Conservation (phyloP, 2,797 vertebrate genomes). For the Thamnophis elegans region DNA sequence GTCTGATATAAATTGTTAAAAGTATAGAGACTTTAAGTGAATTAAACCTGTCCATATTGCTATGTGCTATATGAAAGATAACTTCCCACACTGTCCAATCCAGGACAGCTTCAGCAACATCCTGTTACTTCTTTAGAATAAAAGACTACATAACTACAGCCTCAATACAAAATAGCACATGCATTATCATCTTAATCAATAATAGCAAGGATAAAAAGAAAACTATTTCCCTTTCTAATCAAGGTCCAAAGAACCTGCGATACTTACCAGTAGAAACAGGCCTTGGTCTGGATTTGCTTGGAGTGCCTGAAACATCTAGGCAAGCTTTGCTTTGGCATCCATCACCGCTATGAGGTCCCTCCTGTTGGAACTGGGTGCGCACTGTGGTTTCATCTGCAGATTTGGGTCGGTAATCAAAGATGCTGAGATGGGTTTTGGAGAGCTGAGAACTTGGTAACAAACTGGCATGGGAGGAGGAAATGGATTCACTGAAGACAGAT, state of each 20-base stretch:
- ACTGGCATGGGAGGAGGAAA: conserved; percentile 80
- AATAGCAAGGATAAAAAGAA: neutral
- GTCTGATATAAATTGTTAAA: neutral
- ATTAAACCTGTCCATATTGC: neutral
- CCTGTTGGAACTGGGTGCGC: conserved; percentile 70
- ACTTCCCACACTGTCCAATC: neutral
- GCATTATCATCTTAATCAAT: neutral
- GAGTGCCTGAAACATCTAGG: conserved; percentile 44
- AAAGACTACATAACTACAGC: neutral
- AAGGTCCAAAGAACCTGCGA: neutral
- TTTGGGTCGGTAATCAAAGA: conserved; percentile 76
- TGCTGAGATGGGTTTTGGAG: conserved; percentile 57
- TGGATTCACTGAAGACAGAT: conserved; percentile 89
- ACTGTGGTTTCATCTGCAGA: conserved; percentile 85
- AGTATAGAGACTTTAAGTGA: neutral
- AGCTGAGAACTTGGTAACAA: conserved; percentile 69
- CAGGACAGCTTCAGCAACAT: neutral
- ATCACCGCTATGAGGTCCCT: conserved; percentile 69
- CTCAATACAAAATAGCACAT: neutral
- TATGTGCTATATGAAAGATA: neutral
- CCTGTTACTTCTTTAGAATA: neutral
- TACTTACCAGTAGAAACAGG: conserved; percentile 91
- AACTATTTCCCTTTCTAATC: neutral
- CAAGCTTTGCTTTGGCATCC: conserved; percentile 70
- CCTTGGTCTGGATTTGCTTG: conserved; percentile 75